These are phyloP conservation scores for Mixornis gularis DNA, from an alignment of 2,113 vertebrate genomes.

Conservation along the genomic window DNA sequence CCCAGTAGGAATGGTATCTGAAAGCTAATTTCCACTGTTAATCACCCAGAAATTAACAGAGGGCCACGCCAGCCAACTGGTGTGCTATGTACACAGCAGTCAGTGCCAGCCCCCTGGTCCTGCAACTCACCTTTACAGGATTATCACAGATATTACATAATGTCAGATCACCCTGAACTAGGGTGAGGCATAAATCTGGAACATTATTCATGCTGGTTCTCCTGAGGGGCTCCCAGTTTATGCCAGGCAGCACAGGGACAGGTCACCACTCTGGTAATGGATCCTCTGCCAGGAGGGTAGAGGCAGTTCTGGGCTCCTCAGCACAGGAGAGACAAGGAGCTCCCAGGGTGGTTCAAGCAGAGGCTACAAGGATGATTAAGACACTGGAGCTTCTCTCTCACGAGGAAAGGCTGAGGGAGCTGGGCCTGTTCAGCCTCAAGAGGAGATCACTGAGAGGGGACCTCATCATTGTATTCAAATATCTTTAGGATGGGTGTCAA, in stretches of 20 bases:
- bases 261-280: background rate
- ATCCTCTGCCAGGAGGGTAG: background rate
- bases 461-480: background rate
- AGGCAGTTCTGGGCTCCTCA: background rate
- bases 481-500: background rate
- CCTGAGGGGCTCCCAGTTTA: background rate
- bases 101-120: background rate
- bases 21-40: background rate
- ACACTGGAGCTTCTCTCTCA: background rate
- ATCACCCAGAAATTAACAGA: background rate
- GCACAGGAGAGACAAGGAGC: background rate
- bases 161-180: background rate
- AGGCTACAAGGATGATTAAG: no score
- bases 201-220: background rate
- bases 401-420: background rate
- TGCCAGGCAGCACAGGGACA: background rate
- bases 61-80: accelerated
- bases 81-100: background rate
- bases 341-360: background rate
- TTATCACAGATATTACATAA: no score
- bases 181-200: background rate
- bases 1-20: background rate
- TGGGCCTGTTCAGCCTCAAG: background rate
- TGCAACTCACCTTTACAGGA: background rate
- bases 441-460: background rate